Conservation (phyloP, 1,140 invertebrate genomes). For the Psix sp. region DNA sequence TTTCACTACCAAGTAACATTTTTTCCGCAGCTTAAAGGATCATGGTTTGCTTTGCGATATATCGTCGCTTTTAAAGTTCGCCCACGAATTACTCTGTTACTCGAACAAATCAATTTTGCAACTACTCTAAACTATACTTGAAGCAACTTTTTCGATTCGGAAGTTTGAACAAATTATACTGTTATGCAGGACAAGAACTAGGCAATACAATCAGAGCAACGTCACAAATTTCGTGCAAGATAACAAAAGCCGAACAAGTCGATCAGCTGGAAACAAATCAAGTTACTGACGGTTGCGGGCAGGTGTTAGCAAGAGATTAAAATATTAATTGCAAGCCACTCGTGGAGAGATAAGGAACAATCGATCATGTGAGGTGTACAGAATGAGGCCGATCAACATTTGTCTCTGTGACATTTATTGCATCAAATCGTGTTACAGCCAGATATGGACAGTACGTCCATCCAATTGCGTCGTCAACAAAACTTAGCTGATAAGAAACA, state of each 20-base stretch:
- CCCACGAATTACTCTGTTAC: too few species aligned
- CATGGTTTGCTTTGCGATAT: too few species aligned
- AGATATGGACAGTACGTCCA: constrained; percentile 39
- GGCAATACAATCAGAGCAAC: too few species aligned
- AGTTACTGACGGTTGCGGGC: constrained; percentile 26
- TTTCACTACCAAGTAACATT: too few species aligned
- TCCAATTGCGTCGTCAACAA: constrained; percentile 10
- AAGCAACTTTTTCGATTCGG: too few species aligned
- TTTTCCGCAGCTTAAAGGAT: too few species aligned
- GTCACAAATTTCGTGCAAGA: constrained; percentile 29
- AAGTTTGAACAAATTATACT: too few species aligned
- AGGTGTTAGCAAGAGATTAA: constrained; percentile 68
- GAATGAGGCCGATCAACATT: constrained; percentile 63
- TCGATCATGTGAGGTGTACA: constrained; percentile 62
- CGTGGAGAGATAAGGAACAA: constrained; percentile 50
- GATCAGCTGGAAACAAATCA: not conserved
- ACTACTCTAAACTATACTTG: too few species aligned
- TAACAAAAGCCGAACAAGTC: constrained; percentile 8
- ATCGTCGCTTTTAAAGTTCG: too few species aligned
- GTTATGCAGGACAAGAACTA: too few species aligned
- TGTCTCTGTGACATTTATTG: constrained; percentile 69
- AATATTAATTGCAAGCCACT: constrained; percentile 72
- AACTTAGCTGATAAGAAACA: constrained; percentile 29
- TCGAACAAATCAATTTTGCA: too few species aligned
- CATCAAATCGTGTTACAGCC: constrained; percentile 62